Percentiles rank a stretch among this genome's conserved stretches.
Conservation (phyloP, 1,140 invertebrate species). For the Habropoda laboriosa region DNA sequence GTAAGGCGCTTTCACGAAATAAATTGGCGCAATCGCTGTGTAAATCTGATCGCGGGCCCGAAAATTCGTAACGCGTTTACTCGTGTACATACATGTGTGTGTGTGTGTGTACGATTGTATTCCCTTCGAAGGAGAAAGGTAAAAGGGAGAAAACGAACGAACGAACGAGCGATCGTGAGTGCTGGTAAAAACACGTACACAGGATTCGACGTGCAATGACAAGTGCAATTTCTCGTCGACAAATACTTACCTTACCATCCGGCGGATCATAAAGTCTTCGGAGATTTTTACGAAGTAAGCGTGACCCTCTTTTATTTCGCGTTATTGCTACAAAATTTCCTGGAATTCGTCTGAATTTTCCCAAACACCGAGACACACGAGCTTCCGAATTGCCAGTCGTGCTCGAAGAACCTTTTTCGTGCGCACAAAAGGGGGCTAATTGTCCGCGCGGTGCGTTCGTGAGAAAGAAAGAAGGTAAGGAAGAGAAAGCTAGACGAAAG, state of each 20-base stretch:
- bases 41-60: constrained; percentile 31
- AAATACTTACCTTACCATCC: not conserved
- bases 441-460: too few species aligned
- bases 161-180: not conserved
- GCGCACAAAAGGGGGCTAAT: too few species aligned
- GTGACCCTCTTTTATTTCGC: too few species aligned
- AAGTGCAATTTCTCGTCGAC: not conserved
- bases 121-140: constrained; percentile 2
- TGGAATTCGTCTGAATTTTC: too few species aligned
- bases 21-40: constrained; percentile 28
- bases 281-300: too few species aligned
- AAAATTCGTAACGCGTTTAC: constrained; percentile 11
- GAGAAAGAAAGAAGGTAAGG: not conserved
- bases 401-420: too few species aligned
- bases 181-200: not conserved
- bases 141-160: not conserved
- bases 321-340: too few species aligned
- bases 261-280: not conserved
- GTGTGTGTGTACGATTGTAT: not conserved
- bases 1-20: constrained; percentile 49
- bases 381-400: too few species aligned
- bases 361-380: too few species aligned
- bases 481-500: not conserved
- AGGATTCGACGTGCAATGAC: not conserved
- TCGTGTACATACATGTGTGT: too few species aligned